phyloP scores from a whole-genome alignment of 2,888 invertebrate species.

The Pseudanteris insignis region DNA sequence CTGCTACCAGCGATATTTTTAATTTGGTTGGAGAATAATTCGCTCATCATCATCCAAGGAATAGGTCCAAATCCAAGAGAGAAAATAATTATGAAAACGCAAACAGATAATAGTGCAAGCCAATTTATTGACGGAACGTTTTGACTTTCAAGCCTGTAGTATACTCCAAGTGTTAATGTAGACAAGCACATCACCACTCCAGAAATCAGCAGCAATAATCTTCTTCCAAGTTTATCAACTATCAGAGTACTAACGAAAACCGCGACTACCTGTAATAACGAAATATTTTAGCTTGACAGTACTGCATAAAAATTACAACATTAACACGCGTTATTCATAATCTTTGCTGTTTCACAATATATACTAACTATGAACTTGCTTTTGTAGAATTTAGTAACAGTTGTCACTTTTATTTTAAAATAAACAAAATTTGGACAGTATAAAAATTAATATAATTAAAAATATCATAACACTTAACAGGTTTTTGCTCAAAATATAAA shows the following conservation, averaged over 20 bases:
- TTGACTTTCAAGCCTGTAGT: constrained; percentile 69
- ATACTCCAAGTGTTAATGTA: constrained; percentile 76
- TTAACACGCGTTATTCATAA: too few relatives aligned
- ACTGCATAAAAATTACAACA: too few relatives aligned
- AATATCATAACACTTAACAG: constrained; percentile 14
- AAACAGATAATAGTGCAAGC: constrained; percentile 79
- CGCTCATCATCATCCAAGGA: constrained; percentile 87
- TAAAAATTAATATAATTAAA: constrained; percentile 12
- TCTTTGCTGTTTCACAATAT: too few relatives aligned
- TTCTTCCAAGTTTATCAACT: constrained; percentile 83
- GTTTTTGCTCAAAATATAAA: constrained; percentile 8
- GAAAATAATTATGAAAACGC: constrained; percentile 82
- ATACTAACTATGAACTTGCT: too few relatives aligned
- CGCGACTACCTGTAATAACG: constrained; percentile 70
- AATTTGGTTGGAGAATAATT: constrained; percentile 82
- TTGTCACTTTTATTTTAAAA: too few relatives aligned
- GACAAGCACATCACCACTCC: constrained; percentile 77
- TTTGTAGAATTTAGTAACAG: too few relatives aligned
- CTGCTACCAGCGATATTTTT: constrained; percentile 81
- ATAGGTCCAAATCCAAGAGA: constrained; percentile 88
- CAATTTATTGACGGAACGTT: constrained; percentile 73
- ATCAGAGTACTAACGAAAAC: constrained; percentile 80
- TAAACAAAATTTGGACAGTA: too few relatives aligned
- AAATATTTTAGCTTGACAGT: too few relatives aligned
- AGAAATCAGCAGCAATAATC: constrained; percentile 78